Evolutionary conservation across 2,113 vertebrate species (phyloP).

Genomic region (Girardinichthys multiradiatus): DNA sequence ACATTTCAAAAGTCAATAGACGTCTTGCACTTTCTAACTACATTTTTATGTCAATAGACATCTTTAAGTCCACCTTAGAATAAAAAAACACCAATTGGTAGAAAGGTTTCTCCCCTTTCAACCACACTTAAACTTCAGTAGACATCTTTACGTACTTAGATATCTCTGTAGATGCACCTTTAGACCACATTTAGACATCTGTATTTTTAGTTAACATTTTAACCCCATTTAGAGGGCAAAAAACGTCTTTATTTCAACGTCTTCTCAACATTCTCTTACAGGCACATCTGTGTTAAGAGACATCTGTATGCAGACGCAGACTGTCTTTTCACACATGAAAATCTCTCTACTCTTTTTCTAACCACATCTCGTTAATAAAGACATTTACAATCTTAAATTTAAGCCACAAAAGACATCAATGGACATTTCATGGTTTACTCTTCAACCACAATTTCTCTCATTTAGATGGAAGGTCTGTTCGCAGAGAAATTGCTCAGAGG

Average conservation of each 20-base stretch:
- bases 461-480: background rate
- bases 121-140: background rate
- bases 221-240: background rate
- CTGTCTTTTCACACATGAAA: too few relatives aligned
- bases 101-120: background rate
- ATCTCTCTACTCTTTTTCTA: background rate
- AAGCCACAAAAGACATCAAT: background rate
- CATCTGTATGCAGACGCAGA: too few relatives aligned
- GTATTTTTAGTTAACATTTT: background rate
- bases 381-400: background rate
- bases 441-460: too few relatives aligned
- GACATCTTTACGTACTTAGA: background rate
- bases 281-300: background rate
- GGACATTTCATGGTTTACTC: background rate
- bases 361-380: background rate
- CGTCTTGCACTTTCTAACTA: background rate
- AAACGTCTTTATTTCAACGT: background rate
- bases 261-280: background rate
- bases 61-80: background rate
- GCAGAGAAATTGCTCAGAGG: background rate
- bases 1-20: background rate
- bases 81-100: too few relatives aligned
- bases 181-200: background rate
- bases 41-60: background rate
- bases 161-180: background rate